Base-by-base conservation (phyloP, 2,113 vertebrate species). In the Eudorcas thomsonii region DNA sequence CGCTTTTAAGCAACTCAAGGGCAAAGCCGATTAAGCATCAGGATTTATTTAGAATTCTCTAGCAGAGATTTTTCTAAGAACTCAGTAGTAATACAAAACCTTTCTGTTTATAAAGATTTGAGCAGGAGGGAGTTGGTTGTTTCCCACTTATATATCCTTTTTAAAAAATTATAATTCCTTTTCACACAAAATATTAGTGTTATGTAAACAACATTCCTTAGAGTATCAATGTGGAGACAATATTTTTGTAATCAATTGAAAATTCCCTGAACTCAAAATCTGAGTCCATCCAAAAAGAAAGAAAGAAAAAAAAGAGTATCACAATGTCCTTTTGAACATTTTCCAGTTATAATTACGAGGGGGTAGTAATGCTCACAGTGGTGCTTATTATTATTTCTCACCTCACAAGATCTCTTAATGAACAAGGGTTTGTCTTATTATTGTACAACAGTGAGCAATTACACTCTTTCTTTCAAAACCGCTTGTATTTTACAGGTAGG, bases 311-410 rank as follows among this genome's bases (percentile, higher is more conserved):
- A 86, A 80, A 50, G 33, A 60, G 3, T 52, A 74, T 19, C 19
- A 50, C 94, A 97, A 97, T 97, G 54, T 88, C 89, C 67, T 96
- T 98, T 62, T 98, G 85, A 98, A 97, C 88, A n/a, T 55, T 94
- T 93, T 78, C 93, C 93, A 98, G 60, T 97, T 96, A 98, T 60
- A 98, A 85, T 98, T 28, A 88, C 91, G 57, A 60, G 0, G 0
- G 88, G 64, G 84, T 81, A 97, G 33, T 36, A 67, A 92, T 90
- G 80, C 36, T 89, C 95, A 43, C 67, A 96, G 28, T 95, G 92
- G 92, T 96, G 91, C 36, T 77, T 96, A 93, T 25, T 96, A 93
- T 25, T 86, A 91, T 17, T 92, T 97, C 90, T 96, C 2, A 48
- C 95, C 54, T 93, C 28, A n/a, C 2, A 19, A 4, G 48, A 28